These are phyloP conservation scores for Psittacula cyanocephala DNA, from an alignment of 2,113 vertebrate genomes.

Conservation along the genomic window DNA sequence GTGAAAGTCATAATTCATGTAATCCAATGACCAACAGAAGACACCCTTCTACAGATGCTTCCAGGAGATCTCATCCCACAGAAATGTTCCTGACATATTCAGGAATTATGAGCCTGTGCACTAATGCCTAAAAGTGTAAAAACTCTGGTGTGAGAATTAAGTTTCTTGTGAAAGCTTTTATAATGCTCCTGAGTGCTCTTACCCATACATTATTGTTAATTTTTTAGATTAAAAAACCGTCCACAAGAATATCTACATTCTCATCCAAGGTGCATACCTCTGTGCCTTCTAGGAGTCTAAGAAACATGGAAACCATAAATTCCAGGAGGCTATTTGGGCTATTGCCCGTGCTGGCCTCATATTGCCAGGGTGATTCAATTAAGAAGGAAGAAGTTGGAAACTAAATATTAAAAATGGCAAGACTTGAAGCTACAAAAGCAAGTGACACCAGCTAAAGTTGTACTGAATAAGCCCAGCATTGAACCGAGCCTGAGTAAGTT, in stretches of 20 bases:
- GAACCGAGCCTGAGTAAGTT: background rate
- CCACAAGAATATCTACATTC: background rate
- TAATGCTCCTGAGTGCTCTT: background rate
- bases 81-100: background rate
- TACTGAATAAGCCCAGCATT: background rate
- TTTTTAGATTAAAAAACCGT: background rate
- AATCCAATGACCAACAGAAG: background rate
- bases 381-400: background rate
- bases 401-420: background rate
- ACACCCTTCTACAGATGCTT: background rate
- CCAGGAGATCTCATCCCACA: background rate
- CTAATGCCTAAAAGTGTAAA: background rate
- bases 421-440: background rate
- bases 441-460: background rate
- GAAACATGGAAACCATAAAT: background rate
- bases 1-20: background rate
- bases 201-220: background rate
- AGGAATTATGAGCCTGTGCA: background rate
- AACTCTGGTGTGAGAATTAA: background rate
- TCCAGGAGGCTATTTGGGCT: conserved; percentile 2
- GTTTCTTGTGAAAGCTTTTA: background rate
- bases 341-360: background rate
- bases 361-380: background rate
- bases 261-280: background rate
- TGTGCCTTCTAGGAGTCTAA: background rate